Base-by-base conservation (phyloP, 2,888 invertebrate species). In the Aphidoletes aphidimyza region DNA sequence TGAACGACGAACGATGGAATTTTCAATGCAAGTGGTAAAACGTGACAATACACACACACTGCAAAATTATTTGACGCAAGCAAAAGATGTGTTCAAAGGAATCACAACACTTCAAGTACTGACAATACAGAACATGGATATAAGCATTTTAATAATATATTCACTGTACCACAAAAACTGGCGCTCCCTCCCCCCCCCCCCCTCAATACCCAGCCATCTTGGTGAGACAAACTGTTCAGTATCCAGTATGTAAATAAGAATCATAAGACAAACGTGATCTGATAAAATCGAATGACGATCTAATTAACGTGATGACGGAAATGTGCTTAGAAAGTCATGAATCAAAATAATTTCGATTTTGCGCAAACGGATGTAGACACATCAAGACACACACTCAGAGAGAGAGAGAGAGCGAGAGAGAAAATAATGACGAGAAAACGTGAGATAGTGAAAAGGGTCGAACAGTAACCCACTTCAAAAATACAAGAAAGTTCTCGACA, bases 41-140 rank as follows among this genome's bases (percentile, higher is more conserved):
- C 69, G 69, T 69, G 69, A 69, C 69, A 69, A 69, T 69, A 69
- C 69, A 69, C 69, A 69, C 14, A n/a, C n/a, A n/a, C n/a, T n/a
- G 26, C 30, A 69, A 69, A 26, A 69, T 69, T 5, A 69, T 30
- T 69, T 69, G 69, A n/a, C 34, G 30, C 34, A 0, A 54, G 54
- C 54, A 54, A 30, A 30, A 69, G 54, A 69, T 69, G 54, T 54
- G 2, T 19, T 69, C 69, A 69, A 69, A 69, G 8, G 69, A 69
- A 22, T 54, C 22, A n/a, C n/a, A 54, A 5, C 54, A 3, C 54
- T 54, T 54, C 22, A 54, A 54, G 47, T 2, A 47, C 14, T 54
- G 54, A n/a, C 54, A 54, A 47, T 17, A 54, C 69, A 30, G 14
- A 69, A 69, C 69, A n/a, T n/a, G 69, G 69, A 69, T n/a, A 69